phyloP scores from a whole-genome alignment of 2,113 vertebrate species.

The Stigmatopora nigra region DNA sequence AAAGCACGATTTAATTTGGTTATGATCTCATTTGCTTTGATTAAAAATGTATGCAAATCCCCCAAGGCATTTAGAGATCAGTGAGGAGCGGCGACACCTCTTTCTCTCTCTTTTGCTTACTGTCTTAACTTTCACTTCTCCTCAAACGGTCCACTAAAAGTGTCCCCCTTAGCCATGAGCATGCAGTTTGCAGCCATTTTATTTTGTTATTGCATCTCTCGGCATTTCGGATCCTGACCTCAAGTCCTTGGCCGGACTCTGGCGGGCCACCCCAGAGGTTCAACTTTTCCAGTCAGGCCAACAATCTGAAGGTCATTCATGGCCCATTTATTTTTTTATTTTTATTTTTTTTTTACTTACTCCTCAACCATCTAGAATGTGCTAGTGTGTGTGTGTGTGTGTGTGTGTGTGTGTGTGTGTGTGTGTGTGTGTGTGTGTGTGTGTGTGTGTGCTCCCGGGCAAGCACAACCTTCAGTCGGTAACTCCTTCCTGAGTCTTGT shows the following conservation, averaged over 20 bases:
- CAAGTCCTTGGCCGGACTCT: conserved; percentile 47
- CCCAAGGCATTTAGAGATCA: conserved; percentile 71
- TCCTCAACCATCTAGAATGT: conserved; percentile 4
- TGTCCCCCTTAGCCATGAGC: conserved; percentile 8
- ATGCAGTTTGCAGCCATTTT: conserved; percentile 28
- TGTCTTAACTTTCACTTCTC: conserved; percentile 29
- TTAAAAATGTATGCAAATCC: conserved; percentile 80
- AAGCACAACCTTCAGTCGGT: conserved; percentile 39
- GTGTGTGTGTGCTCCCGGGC: conserved; percentile 33
- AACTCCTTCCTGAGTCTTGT: conserved; percentile 11
- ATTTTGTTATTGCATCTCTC: conserved; percentile 46
- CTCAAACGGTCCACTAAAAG: conserved; percentile 14
- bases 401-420: conserved; percentile 19
- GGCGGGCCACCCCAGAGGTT: conserved; percentile 46
- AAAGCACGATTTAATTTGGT: conserved; percentile 75
- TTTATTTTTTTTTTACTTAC: conserved; percentile 18
- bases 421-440: conserved; percentile 19
- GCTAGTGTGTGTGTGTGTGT: conserved; percentile 19
- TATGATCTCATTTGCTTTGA: conserved; percentile 80
- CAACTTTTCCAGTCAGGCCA: conserved; percentile 35
- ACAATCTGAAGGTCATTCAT: conserved; percentile 52
- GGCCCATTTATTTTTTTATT: conserved; percentile 20
- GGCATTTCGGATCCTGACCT: conserved; percentile 31
- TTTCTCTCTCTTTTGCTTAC: conserved; percentile 23
- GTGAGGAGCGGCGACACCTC: conserved; percentile 63